These are phyloP conservation scores for Nomada lathburiana DNA, from an alignment of 2,888 invertebrate genomes.

Conservation along the genomic window DNA sequence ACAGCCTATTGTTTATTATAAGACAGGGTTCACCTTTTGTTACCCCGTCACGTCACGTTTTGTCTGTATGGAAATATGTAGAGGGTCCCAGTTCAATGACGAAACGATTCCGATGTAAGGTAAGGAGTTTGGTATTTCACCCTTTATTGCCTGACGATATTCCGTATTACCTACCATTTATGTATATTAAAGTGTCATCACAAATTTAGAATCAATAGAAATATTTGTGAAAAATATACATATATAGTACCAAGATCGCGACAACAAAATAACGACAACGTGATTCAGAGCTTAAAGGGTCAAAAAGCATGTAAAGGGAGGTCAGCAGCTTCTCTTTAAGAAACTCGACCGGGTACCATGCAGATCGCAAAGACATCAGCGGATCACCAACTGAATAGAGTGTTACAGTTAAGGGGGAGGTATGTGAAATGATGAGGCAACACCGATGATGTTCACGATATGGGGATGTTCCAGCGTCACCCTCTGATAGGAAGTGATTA, in stretches of 20 bases:
- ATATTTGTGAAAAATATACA: too few species aligned
- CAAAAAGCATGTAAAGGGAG: not conserved
- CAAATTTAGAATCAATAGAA: too few species aligned
- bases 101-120: too few species aligned
- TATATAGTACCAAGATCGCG: too few species aligned
- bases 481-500: conserved; percentile 30
- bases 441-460: conserved; percentile 6
- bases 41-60: not conserved
- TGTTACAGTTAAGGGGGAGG: not conserved
- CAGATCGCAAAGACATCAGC: not conserved
- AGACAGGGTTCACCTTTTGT: not conserved
- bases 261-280: too few species aligned
- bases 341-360: not conserved
- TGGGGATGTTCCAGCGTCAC: not conserved
- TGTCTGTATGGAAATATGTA: not conserved
- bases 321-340: not conserved
- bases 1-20: not conserved
- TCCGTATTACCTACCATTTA: too few species aligned
- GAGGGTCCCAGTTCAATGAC: too few species aligned
- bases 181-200: too few species aligned
- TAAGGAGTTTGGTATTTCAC: too few species aligned
- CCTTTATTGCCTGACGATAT: too few species aligned
- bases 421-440: not conserved
- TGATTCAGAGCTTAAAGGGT: too few species aligned
- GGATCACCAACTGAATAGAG: too few species aligned